These are phyloP conservation scores for Lycodopsis pacificus DNA, from an alignment of 2,797 vertebrate species.

Conservation along the genomic window DNA sequence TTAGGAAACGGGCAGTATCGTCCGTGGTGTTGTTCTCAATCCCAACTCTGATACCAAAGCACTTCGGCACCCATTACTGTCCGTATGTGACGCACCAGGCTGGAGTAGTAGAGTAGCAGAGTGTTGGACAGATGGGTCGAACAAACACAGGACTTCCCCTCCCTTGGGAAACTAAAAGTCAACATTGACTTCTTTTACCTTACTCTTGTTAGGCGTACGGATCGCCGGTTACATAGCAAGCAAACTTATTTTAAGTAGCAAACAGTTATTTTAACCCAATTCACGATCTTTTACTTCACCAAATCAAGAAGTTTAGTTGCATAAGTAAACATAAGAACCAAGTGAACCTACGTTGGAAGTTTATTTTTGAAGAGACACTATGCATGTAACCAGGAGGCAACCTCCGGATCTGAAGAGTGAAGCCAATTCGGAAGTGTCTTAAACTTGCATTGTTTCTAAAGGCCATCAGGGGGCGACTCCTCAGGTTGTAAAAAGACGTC, in stretches of 20 bases:
- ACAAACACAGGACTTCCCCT: neutral
- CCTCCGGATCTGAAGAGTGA: no score
- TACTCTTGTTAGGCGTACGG: neutral
- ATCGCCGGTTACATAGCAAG: neutral
- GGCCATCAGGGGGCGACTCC: no score
- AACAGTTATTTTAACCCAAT: neutral
- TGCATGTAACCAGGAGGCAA: no score
- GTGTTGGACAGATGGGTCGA: neutral
- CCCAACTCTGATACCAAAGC: neutral
- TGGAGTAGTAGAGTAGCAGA: no score
- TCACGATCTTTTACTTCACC: neutral
- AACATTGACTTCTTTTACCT: neutral
- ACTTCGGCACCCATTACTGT: neutral
- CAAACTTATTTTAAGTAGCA: neutral
- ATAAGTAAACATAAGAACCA: neutral
- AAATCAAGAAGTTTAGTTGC: neutral
- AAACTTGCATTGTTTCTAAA: no score
- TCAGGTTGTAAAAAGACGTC: no score
- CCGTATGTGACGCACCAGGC: neutral
- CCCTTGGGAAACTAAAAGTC: neutral
- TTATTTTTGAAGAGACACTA: no score
- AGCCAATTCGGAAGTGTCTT: no score
- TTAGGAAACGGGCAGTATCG: neutral
- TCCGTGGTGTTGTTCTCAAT: neutral
- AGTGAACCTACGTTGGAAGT: no score